phyloP scores from a whole-genome alignment of 53 echinoderm and acorn worm genomes.

The Holothuria leucospilota region DNA sequence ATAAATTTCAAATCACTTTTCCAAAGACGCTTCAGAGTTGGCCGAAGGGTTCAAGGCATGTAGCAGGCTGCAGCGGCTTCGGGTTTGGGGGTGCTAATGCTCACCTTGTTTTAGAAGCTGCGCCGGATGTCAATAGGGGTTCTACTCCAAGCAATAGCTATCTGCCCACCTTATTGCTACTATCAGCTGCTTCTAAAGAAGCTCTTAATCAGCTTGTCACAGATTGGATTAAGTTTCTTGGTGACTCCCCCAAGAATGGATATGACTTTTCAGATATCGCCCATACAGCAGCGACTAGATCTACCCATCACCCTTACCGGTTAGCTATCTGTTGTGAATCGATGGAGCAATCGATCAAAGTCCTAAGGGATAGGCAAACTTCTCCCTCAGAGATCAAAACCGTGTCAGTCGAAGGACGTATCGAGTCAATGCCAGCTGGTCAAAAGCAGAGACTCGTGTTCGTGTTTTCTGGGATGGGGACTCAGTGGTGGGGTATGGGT shows the following conservation, averaged over 20 bases:
- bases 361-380: too few relatives aligned
- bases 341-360: neutral
- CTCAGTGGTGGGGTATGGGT: conserved; percentile 34
- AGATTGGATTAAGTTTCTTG: conserved; percentile 23
- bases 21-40: conserved; percentile 14
- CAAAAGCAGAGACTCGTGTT: neutral
- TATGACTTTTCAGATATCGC: neutral
- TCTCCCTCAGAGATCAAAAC: neutral
- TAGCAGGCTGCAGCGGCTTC: conserved; percentile 55
- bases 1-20: conserved; percentile 9
- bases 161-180: neutral
- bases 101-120: conserved; percentile 46
- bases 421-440: neutral
- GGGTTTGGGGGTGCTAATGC: conserved; percentile 60
- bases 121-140: neutral
- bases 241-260: neutral
- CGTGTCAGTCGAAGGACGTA: neutral
- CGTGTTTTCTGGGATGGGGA: conserved; percentile 50
- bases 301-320: conserved; percentile 36
- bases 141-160: too few relatives aligned
- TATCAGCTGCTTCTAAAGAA: conserved; percentile 45
- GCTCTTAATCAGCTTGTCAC: neutral
- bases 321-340: neutral
- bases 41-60: conserved; percentile 10
- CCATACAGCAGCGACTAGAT: conserved; percentile 7